Evolutionary conservation across 2,113 vertebrate genomes (phyloP).

Genomic region (Motacilla alba): DNA sequence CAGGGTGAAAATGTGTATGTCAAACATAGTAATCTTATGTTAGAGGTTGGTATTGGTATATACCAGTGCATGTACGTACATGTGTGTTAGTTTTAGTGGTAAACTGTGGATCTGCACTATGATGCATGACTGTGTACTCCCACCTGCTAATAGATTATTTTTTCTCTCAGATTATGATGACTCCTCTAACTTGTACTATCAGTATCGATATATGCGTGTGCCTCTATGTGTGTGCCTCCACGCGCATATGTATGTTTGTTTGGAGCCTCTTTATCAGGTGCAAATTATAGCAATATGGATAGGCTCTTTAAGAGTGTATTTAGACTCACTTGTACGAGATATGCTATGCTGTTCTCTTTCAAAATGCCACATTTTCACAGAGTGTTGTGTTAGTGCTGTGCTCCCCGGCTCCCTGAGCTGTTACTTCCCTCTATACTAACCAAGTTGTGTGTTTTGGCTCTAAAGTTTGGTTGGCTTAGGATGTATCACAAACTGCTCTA

Average conservation of each 20-base stretch:
- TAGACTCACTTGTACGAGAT: constrained; percentile 44
- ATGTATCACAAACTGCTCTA: constrained; percentile 23
- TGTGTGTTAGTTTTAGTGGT: constrained; percentile 75
- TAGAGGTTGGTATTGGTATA: constrained; percentile 93
- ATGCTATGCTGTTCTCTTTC: constrained; percentile 53
- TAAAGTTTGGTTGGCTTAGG: not conserved
- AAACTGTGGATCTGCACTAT: constrained; percentile 49
- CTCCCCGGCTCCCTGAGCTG: constrained; percentile 36
- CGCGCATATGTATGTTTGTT: constrained; percentile 59
- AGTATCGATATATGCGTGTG: not conserved
- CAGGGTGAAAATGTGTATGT: constrained; percentile 96
- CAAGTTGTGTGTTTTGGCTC: constrained; percentile 32
- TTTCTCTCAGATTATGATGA: constrained; percentile 9
- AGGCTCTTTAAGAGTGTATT: constrained; percentile 33
- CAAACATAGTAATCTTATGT: constrained; percentile 99
- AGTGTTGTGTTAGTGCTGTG: constrained; percentile 72
- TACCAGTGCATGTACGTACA: constrained; percentile 78
- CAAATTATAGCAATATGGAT: not conserved
- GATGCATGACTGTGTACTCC: constrained; percentile 76
- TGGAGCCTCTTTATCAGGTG: constrained; percentile 40
- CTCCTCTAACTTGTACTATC: constrained; percentile 34
- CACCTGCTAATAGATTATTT: constrained; percentile 58
- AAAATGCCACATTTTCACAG: constrained; percentile 76
- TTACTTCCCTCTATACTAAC: constrained; percentile 64
- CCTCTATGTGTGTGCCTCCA: constrained; percentile 44